Percentiles rank a stretch among this genome's conserved stretches.
These are phyloP conservation scores for Amazona vittata DNA, from an alignment of 2,113 vertebrate genomes.

Conservation along the genomic window DNA sequence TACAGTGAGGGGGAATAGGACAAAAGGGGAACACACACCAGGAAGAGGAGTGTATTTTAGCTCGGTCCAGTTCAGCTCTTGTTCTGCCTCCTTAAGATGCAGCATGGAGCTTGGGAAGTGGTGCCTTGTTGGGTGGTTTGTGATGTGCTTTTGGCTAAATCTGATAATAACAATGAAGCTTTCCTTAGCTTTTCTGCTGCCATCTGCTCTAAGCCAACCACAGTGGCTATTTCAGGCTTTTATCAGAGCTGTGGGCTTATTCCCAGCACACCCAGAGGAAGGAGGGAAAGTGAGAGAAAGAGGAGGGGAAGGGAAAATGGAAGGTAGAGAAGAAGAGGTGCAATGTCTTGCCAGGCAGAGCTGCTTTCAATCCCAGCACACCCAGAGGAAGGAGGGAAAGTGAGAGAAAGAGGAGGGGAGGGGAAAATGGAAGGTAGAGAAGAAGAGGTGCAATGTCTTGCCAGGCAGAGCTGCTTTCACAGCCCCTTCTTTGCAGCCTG, in stretches of 20 bases:
- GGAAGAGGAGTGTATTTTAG: not conserved
- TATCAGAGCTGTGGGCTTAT: not conserved
- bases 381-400: not conserved
- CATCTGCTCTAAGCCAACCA: not conserved
- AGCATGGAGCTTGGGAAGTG: not conserved
- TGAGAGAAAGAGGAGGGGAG: not conserved
- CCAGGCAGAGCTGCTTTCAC: not conserved
- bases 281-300: not conserved
- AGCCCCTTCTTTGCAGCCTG: not conserved
- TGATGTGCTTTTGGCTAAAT: slow-evolving; percentile 6
- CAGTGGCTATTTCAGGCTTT: not conserved
- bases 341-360: not conserved
- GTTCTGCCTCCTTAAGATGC: not conserved
- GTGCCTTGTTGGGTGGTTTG: not conserved
- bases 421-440: not conserved
- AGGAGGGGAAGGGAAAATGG: not conserved
- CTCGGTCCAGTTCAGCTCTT: not conserved
- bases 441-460: not conserved
- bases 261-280: not conserved
- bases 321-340: not conserved
- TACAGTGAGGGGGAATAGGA: not conserved
- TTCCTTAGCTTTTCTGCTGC: not conserved
- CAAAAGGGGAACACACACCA: not conserved
- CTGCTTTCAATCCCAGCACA: not conserved
- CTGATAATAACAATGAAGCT: not conserved